A percentile compares a stretch with the other conserved stretches of the same genome.
phyloP scores from a whole-genome alignment of 1,140 invertebrate species.

The Neotoxoptera formosana region DNA sequence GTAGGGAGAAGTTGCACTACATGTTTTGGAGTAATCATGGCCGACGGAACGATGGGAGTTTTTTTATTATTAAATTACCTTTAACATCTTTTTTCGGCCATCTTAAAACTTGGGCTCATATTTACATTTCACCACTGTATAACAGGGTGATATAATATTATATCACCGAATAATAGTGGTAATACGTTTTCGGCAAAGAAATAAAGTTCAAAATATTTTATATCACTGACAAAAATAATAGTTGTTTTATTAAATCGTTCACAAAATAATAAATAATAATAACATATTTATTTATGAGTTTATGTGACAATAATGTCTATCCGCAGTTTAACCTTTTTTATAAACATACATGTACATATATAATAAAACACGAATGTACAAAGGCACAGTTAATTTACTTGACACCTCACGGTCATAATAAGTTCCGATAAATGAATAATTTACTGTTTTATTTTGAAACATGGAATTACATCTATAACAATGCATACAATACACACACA shows the following conservation, averaged over 20 bases:
- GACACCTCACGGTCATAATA: background rate
- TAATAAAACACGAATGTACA: background rate
- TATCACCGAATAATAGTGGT: background rate
- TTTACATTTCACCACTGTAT: background rate
- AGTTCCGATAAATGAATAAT: background rate
- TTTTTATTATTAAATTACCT: background rate
- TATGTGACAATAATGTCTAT: background rate
- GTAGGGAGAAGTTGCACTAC: background rate
- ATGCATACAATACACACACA: background rate
- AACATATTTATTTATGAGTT: background rate
- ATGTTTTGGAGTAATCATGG: background rate
- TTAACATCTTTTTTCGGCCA: background rate
- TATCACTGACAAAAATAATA: background rate
- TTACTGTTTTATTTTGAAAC: background rate
- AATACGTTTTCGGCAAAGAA: background rate
- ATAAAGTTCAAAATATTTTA: background rate
- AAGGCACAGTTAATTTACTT: constrained; percentile 5
- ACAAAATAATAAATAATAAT: background rate
- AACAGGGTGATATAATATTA: background rate
- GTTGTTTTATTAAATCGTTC: background rate
- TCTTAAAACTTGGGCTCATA: background rate
- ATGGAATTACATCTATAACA: background rate
- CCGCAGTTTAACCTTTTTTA: background rate
- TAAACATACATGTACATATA: background rate
- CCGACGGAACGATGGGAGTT: background rate